Evolutionary conservation across 1,140 invertebrate species (phyloP).

Genomic region (Drosophila burlai): DNA sequence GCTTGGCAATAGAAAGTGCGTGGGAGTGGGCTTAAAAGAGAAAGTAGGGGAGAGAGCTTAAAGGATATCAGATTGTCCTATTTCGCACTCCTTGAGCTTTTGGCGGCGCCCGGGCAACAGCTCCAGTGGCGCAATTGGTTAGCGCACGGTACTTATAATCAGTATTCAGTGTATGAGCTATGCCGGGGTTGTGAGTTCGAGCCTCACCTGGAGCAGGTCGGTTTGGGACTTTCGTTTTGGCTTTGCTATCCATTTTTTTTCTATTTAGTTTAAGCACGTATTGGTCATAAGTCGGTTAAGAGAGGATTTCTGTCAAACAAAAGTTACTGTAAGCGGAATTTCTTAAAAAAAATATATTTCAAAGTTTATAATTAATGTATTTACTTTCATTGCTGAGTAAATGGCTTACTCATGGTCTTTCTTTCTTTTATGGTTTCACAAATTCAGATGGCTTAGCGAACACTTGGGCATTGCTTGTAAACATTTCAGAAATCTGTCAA

Average conservation of each 20-base stretch:
- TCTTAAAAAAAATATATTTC: neutral
- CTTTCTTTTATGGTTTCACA: neutral
- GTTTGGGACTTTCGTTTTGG: constrained; percentile 62
- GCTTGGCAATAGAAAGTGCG: neutral
- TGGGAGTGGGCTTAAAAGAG: neutral
- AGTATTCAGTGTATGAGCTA: constrained; percentile 92
- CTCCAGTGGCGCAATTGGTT: constrained; percentile 99
- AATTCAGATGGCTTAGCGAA: constrained; percentile 7
- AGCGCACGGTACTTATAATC: constrained; percentile 98
- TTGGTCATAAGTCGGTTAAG: neutral
- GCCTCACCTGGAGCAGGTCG: constrained; percentile 95
- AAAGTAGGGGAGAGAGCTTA: constrained; percentile 9
- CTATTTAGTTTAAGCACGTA: neutral
- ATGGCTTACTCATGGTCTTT: neutral
- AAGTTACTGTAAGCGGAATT: neutral
- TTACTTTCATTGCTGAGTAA: neutral
- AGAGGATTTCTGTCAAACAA: too few species aligned
- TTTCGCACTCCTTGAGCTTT: constrained; percentile 95
- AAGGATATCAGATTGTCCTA: constrained; percentile 39
- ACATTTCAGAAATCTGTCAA: constrained; percentile 73
- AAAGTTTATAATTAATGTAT: too few species aligned
- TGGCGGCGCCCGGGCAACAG: constrained; percentile 98
- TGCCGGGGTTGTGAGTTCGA: constrained; percentile 99
- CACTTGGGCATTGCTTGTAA: constrained; percentile 60
- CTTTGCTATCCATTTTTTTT: neutral